A percentile compares a stretch with the other conserved stretches of the same genome.
Conservation (phyloP, 1,140 invertebrate genomes). For the Asbolus verrucosus region DNA sequence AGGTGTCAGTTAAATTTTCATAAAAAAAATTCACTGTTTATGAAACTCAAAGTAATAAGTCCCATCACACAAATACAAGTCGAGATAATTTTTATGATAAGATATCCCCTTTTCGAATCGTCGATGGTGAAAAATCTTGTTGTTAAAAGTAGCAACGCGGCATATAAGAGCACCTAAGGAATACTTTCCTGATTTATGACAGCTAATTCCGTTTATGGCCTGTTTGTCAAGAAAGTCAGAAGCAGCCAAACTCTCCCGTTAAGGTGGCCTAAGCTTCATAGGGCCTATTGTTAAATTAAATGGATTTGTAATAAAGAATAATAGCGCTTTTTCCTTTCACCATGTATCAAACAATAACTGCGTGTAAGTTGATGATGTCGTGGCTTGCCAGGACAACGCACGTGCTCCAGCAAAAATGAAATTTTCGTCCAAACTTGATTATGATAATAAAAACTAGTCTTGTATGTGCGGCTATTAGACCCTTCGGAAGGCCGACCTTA, state of each 20-base stretch:
- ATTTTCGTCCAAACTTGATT: slow-evolving; percentile 13
- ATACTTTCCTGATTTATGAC: slow-evolving; percentile 34
- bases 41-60: too few species aligned
- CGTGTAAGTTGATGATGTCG: neutral
- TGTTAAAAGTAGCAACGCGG: neutral
- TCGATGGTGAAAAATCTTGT: slow-evolving; percentile 4
- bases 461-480: slow-evolving; percentile 35
- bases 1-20: too few species aligned
- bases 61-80: too few species aligned
- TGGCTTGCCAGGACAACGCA: neutral
- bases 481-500: slow-evolving; percentile 18
- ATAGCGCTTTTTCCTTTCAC: neutral
- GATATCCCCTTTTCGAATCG: too few species aligned
- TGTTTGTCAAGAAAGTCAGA: slow-evolving; percentile 33
- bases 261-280: slow-evolving; percentile 6
- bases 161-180: slow-evolving; percentile 32
- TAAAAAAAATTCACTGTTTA: too few species aligned
- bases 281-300: slow-evolving; percentile 28
- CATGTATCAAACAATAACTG: neutral
- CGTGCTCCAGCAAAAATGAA: neutral
- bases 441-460: slow-evolving; percentile 36
- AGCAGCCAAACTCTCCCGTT: slow-evolving; percentile 6
- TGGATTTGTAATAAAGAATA: slow-evolving; percentile 37
- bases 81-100: too few species aligned
- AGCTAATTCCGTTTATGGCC: slow-evolving; percentile 34